These are phyloP conservation scores for Salvelinus fontinalis DNA, from an alignment of 2,113 vertebrate species.

Conservation along the genomic window DNA sequence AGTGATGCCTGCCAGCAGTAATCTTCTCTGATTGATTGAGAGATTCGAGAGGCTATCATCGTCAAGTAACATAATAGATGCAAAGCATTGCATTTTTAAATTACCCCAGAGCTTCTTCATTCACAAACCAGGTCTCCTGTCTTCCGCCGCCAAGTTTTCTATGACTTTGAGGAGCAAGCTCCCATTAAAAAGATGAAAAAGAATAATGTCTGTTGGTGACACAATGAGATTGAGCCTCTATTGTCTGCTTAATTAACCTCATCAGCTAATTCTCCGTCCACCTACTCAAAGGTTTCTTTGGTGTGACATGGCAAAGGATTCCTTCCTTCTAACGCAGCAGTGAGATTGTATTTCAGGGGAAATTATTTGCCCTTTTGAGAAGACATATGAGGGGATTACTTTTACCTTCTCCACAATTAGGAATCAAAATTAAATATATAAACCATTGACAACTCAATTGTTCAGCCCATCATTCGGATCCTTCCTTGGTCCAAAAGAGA, in stretches of 20 bases:
- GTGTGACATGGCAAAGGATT: constrained; percentile 19
- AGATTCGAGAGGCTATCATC: no score
- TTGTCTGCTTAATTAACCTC: constrained; percentile 58
- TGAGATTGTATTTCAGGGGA: background rate
- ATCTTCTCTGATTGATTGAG: no score
- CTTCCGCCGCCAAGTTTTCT: background rate
- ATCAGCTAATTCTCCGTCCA: constrained; percentile 21
- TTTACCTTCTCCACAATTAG: background rate
- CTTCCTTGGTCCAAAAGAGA: background rate
- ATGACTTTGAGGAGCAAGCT: background rate
- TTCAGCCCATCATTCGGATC: background rate
- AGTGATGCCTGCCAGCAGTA: no score
- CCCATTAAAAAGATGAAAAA: constrained; percentile 33
- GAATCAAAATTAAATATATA: background rate
- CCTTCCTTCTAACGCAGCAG: background rate
- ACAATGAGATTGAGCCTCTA: constrained; percentile 42
- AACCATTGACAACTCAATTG: background rate
- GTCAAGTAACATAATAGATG: no score
- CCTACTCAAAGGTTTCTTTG: constrained; percentile 14
- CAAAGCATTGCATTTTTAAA: constrained; percentile 9
- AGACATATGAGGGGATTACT: background rate
- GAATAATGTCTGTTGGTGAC: constrained; percentile 46
- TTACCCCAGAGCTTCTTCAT: constrained; percentile 4
- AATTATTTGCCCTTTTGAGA: background rate
- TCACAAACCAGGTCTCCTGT: constrained; percentile 6